phyloP scores from a whole-genome alignment of 2,113 vertebrate species.

The Henicopernis longicauda region DNA sequence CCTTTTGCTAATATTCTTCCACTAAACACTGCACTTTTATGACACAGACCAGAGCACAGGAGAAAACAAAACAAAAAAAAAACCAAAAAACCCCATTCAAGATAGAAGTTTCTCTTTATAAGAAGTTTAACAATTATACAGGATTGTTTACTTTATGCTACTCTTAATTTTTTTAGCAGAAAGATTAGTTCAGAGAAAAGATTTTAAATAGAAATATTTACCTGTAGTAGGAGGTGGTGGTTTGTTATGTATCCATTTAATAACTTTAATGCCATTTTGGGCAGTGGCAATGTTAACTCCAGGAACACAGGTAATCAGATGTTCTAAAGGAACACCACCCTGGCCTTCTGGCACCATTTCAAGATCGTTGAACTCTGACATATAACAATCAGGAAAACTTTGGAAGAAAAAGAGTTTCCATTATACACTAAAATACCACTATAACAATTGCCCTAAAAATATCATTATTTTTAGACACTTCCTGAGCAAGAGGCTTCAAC shows the following conservation, averaged over 20 bases:
- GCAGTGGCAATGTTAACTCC: slow-evolving; percentile 88
- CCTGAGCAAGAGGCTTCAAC: neutral
- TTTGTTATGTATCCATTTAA: slow-evolving; percentile 98
- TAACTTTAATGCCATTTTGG: slow-evolving; percentile 94
- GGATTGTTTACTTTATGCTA: neutral
- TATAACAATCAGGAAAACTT: slow-evolving; percentile 95
- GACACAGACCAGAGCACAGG: neutral
- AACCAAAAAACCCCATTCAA: neutral
- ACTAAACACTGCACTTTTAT: neutral
- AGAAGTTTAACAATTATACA: neutral
- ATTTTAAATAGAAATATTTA: slow-evolving; percentile 21
- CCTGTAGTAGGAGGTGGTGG: slow-evolving; percentile 87
- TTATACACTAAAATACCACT: neutral
- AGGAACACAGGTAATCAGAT: slow-evolving; percentile 93
- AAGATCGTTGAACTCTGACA: slow-evolving; percentile 83
- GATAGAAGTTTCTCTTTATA: neutral
- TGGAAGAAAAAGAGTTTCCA: neutral
- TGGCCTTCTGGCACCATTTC: slow-evolving; percentile 79
- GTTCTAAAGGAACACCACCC: slow-evolving; percentile 88
- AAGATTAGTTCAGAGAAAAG: neutral
- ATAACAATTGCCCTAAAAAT: neutral
- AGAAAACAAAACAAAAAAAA: neutral
- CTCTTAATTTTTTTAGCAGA: neutral
- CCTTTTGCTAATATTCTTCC: neutral
- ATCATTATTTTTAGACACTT: neutral